Base-by-base conservation (phyloP, 2,888 invertebrate species). In the Aplocera efformata region DNA sequence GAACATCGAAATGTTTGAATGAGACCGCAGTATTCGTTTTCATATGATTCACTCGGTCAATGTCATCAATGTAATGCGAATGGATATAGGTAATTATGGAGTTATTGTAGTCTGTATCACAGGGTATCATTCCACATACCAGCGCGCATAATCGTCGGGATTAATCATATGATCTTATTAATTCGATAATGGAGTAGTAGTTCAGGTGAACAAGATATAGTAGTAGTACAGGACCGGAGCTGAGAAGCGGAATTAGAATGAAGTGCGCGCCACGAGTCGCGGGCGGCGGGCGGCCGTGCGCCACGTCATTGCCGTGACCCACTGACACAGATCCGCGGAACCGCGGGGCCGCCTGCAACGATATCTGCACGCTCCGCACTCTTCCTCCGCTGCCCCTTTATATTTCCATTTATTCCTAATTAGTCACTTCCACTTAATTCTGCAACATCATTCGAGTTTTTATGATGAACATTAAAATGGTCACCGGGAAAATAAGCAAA, bases 291-390 rank as follows among this genome's bases (percentile, higher is more conserved):
- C 83, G 83, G 79, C 86, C 88, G 79, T 84, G 84, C 82, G 88
- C 88, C 84, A 86, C 89, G 89, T 89, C 91, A 91, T 90, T 90
- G 90, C 85, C 88, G 89, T 91, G 91, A 91, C 91, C 91, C 89
- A 91, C 91, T 91, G 91, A 91, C 91, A 91, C 79, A 91, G 89
- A 84, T 91, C 85, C 83, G 83, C 85, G 86, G 89, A 86, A 90
- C 89, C 85, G 85, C 86, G 86, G 89, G 88, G 90, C 89, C 86
- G 85, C 83, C 79, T 84, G 85, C 85, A 79, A 76, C 81, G 80
- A 80, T 80, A 80, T 79, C 81, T 82, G 82, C 80, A 83, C 82
- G 81, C 80, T 74, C 72, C 76, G 72, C 72, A 71, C 73, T 75
- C 76, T 77, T 74, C 76, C 76, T 75, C 69, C 64, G 66, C 70